Evolutionary conservation across 2,113 vertebrate genomes (phyloP).

Genomic region (Anoura caudifer): DNA sequence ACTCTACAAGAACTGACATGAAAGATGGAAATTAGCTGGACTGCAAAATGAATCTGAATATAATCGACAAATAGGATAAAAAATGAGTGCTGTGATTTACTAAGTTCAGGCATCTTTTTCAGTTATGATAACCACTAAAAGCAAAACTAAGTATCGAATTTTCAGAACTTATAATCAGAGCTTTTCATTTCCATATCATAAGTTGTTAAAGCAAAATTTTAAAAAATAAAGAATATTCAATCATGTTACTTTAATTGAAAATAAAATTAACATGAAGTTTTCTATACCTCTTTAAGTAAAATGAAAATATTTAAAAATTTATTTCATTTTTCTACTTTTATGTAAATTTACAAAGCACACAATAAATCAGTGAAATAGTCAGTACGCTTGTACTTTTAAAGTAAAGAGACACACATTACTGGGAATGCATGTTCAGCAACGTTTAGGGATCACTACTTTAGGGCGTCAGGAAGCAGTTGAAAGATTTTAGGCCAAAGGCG

Average conservation of each 20-base stretch:
- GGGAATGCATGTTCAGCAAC: not conserved
- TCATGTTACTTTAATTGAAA: not conserved
- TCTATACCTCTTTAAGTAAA: not conserved
- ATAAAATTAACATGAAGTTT: conserved; percentile 26
- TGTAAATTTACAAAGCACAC: not conserved
- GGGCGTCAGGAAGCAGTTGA: not conserved
- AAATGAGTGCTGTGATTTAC: not conserved
- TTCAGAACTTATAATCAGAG: not conserved
- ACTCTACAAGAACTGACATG: not conserved
- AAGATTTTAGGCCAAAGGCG: conserved; percentile 24
- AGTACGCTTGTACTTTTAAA: not conserved
- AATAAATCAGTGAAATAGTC: not conserved
- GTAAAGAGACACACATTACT: not conserved
- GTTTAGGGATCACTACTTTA: not conserved
- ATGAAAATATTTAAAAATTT: conserved; percentile 36
- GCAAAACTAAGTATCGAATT: conserved; percentile 11
- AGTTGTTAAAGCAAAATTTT: not conserved
- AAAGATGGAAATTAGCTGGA: not conserved
- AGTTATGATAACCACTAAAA: conserved; percentile 20
- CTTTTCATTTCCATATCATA: not conserved
- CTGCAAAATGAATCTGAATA: conserved; percentile 13
- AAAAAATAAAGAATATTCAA: not conserved
- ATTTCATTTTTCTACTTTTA: conserved; percentile 34
- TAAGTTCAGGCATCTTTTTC: not conserved
- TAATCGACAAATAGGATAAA: not conserved